phyloP scores from a whole-genome alignment of 2,113 vertebrate species.

The Hippopotamus amphibius region DNA sequence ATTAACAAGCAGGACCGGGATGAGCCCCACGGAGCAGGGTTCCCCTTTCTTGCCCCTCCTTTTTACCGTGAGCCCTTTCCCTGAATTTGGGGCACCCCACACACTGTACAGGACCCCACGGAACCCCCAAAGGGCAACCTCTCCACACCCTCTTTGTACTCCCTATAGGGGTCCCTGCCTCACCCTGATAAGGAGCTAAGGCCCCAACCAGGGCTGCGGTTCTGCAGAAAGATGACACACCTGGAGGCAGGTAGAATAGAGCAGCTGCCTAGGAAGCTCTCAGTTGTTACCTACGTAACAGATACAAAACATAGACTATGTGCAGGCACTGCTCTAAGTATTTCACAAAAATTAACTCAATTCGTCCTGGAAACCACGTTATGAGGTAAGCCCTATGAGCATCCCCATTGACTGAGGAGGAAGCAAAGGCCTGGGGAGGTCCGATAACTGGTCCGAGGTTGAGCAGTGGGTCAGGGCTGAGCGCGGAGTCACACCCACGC shows the following conservation, averaged over 20 bases:
- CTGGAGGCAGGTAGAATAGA: background rate
- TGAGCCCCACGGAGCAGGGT: background rate
- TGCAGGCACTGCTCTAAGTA: background rate
- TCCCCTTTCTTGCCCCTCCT: rapidly evolving
- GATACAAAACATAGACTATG: background rate
- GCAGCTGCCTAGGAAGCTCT: background rate
- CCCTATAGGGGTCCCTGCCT: background rate
- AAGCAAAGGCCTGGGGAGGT: background rate
- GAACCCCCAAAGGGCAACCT: background rate
- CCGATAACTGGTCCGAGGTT: background rate
- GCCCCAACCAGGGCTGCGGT: background rate
- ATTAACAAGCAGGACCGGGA: no score
- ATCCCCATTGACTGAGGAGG: background rate
- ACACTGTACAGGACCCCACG: background rate
- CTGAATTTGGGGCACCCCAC: background rate
- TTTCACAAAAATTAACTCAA: background rate
- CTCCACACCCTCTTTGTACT: background rate
- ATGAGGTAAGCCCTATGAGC: background rate
- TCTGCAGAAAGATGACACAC: background rate
- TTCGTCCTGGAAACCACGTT: background rate
- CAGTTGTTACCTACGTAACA: background rate
- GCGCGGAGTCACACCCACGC: background rate
- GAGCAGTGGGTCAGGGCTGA: background rate
- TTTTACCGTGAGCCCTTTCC: background rate
- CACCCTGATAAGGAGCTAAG: background rate